phyloP scores from a whole-genome alignment of 2,113 vertebrate species.

The Labrus mixtus region DNA sequence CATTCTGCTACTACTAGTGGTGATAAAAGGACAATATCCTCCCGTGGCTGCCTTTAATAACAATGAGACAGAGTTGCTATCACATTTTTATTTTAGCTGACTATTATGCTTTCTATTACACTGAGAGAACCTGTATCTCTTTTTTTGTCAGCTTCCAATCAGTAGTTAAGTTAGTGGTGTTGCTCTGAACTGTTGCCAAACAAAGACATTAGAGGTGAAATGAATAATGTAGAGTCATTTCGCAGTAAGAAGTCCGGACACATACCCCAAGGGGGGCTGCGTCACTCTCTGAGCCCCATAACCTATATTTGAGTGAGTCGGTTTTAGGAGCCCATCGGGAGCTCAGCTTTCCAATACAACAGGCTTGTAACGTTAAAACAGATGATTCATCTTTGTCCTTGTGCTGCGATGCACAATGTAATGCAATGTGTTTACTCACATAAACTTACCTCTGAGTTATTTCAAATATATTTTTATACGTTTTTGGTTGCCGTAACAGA shows the following conservation, averaged over 20 bases:
- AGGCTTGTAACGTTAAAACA: constrained; percentile 34
- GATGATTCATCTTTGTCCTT: constrained; percentile 52
- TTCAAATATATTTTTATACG: constrained; percentile 42
- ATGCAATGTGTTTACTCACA: constrained; percentile 16
- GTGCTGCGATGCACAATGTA: constrained; percentile 40
- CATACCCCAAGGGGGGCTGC: constrained; percentile 45
- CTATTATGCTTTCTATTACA: background rate
- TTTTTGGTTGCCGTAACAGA: constrained; percentile 22
- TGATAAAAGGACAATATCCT: constrained; percentile 29
- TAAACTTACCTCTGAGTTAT: constrained; percentile 18
- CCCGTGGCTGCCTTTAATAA: constrained; percentile 36
- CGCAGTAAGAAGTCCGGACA: constrained; percentile 64
- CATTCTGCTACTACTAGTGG: constrained; percentile 33
- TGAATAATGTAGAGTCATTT: constrained; percentile 70
- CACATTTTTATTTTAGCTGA: constrained; percentile 31
- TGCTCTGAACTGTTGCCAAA: constrained; percentile 50
- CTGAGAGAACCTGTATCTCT: constrained; percentile 32
- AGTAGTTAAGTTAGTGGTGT: constrained; percentile 18
- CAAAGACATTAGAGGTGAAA: constrained; percentile 68
- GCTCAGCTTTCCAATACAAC: constrained; percentile 40
- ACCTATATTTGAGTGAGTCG: constrained; percentile 59
- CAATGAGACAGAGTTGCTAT: constrained; percentile 31
- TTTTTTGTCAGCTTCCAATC: constrained; percentile 39
- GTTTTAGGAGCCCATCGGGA: constrained; percentile 50
- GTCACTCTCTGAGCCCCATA: constrained; percentile 52